Evolutionary conservation across 2,113 vertebrate species (phyloP).

Genomic region (Nothobranchius kuhntae): DNA sequence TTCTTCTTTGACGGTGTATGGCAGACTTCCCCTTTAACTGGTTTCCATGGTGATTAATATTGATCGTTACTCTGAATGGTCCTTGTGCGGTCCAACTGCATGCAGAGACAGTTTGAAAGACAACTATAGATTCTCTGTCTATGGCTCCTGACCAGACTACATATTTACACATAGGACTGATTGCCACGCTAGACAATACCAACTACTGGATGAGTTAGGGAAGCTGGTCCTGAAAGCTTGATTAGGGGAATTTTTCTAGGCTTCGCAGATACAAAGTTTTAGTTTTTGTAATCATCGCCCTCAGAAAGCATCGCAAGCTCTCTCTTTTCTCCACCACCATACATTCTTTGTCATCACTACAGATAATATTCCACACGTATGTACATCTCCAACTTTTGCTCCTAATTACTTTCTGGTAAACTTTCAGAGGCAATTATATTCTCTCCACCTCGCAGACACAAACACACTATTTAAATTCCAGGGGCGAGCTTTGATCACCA

Average conservation of each 20-base stretch:
- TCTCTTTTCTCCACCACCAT: background rate
- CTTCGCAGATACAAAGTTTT: conserved; percentile 4
- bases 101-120: too few species aligned
- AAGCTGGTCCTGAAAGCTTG: background rate
- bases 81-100: too few species aligned
- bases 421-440: conserved; percentile 58
- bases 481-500: conserved; percentile 71
- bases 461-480: conserved; percentile 61
- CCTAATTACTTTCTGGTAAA: conserved; percentile 59
- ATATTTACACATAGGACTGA: too few species aligned
- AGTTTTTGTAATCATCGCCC: background rate
- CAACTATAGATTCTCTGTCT: too few species aligned
- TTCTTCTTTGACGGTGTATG: too few species aligned
- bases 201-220: background rate
- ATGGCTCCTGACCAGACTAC: too few species aligned
- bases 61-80: too few species aligned
- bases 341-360: background rate
- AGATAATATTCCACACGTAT: conserved; percentile 32
- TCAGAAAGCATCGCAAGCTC: background rate
- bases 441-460: conserved; percentile 31
- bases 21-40: too few species aligned
- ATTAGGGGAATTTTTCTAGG: background rate
- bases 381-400: conserved; percentile 41
- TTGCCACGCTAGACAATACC: background rate
- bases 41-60: too few species aligned